Evolutionary conservation across 2,888 invertebrate genomes (phyloP).

Genomic region (Coleophora flavipennella): DNA sequence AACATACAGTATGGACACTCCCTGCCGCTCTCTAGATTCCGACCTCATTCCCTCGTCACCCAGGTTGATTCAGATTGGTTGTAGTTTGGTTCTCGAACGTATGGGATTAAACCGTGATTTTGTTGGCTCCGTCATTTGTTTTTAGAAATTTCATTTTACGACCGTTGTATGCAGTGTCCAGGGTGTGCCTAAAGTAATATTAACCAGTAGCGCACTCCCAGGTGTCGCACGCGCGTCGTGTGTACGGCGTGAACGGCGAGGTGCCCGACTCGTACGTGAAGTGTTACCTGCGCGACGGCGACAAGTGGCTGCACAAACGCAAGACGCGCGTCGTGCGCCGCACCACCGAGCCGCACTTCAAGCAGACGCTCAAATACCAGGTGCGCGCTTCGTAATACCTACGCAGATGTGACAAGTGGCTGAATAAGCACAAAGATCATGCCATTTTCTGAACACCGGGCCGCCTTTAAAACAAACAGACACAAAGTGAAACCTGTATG

Average conservation of each 20-base stretch:
- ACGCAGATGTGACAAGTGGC: conserved; percentile 88
- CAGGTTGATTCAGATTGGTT: too few relatives aligned
- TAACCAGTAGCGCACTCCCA: conserved; percentile 14
- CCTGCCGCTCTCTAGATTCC: too few relatives aligned
- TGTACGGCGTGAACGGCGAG: conserved; percentile 76
- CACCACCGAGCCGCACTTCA: conserved; percentile 87
- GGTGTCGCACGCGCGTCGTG: conserved; percentile 63
- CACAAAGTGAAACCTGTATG: too few relatives aligned
- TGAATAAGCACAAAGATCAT: conserved; percentile 93
- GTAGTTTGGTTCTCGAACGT: too few relatives aligned
- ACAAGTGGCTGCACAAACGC: conserved; percentile 90
- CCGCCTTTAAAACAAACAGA: conserved; percentile 92
- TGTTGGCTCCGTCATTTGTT: too few relatives aligned
- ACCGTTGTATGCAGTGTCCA: too few relatives aligned
- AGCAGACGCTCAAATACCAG: conserved; percentile 91
- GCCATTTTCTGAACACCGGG: conserved; percentile 86
- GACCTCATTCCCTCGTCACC: too few relatives aligned
- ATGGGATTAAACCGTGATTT: too few relatives aligned
- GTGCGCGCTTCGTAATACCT: conserved; percentile 89
- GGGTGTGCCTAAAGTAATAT: too few relatives aligned
- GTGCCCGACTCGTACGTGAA: conserved; percentile 94
- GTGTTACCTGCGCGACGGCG: conserved; percentile 91
- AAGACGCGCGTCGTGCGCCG: conserved; percentile 90
- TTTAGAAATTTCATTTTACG: too few relatives aligned
- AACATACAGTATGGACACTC: too few relatives aligned